Conservation (phyloP, 2,888 invertebrate species). For the Apamea monoglypha region DNA sequence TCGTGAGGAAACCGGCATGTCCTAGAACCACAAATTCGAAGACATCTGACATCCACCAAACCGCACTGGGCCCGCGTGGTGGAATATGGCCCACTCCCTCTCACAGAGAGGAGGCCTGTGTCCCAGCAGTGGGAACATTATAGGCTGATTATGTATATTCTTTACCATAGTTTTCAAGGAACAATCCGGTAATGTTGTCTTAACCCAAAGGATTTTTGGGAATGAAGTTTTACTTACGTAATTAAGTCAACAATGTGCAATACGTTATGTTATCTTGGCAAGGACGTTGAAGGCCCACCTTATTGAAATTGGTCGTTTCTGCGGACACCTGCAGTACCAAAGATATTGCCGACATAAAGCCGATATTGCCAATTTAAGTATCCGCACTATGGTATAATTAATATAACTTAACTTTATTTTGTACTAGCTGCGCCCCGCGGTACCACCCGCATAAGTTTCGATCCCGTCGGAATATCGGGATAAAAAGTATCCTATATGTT, state of each 20-base stretch:
- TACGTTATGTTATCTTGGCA: slow-evolving; percentile 8
- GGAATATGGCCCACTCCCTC: no score
- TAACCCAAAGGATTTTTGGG: not conserved
- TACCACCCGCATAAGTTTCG: no score
- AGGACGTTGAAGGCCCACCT: not conserved
- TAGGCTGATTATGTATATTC: no score
- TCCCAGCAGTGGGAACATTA: no score
- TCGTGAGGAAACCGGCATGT: no score
- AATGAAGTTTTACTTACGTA: not conserved
- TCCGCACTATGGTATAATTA: not conserved
- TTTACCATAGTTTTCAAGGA: not conserved
- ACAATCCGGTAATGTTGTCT: not conserved
- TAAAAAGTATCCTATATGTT: no score
- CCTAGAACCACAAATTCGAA: no score
- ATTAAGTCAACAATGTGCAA: not conserved
- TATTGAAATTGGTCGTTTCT: not conserved
- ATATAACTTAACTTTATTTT: not conserved
- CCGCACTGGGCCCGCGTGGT: no score
- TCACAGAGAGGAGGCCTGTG: no score
- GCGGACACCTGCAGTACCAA: slow-evolving; percentile 2
- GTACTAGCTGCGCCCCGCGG: no score
- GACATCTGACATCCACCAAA: no score
- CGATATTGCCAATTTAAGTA: not conserved
- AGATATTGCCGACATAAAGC: slow-evolving; percentile 4
- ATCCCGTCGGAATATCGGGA: no score